Evolutionary conservation across 2,797 vertebrate genomes (phyloP).

Genomic region (Discoglossus pictus): DNA sequence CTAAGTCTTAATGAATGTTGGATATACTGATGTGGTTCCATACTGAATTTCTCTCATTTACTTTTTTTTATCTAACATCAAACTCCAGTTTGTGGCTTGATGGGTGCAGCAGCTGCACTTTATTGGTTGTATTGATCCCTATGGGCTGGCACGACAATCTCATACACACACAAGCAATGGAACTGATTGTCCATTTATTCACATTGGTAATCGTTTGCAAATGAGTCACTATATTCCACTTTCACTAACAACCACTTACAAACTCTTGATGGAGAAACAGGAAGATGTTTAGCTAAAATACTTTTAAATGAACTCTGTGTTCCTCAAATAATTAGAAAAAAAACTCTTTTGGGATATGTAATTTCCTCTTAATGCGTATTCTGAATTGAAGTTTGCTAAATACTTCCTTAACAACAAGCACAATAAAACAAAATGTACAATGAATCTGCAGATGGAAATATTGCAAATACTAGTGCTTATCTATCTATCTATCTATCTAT

Average conservation of each 20-base stretch:
- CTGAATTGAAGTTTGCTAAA: no score
- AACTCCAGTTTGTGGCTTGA: not conserved
- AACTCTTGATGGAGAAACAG: not conserved
- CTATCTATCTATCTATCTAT: no score
- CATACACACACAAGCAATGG: not conserved
- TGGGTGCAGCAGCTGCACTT: not conserved
- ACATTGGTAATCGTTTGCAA: constrained; percentile 1
- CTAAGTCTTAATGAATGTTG: no score
- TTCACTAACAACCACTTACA: constrained; percentile 5
- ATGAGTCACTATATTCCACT: not conserved
- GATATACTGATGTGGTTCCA: no score
- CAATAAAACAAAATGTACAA: no score
- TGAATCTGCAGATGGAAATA: no score
- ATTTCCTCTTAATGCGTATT: no score
- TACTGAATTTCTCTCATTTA: no score
- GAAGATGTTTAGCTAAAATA: constrained; percentile 1
- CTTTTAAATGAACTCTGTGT: not conserved
- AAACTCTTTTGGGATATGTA: no score
- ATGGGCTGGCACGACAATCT: not conserved
- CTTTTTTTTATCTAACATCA: not conserved
- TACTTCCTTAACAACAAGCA: no score
- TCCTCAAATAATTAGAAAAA: constrained; percentile 1
- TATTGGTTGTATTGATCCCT: no score
- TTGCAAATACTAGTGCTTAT: constrained; percentile 19
- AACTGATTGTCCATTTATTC: constrained; percentile 4